These are phyloP conservation scores for Pollenia amentaria DNA, from an alignment of 2,888 invertebrate genomes.

Conservation along the genomic window DNA sequence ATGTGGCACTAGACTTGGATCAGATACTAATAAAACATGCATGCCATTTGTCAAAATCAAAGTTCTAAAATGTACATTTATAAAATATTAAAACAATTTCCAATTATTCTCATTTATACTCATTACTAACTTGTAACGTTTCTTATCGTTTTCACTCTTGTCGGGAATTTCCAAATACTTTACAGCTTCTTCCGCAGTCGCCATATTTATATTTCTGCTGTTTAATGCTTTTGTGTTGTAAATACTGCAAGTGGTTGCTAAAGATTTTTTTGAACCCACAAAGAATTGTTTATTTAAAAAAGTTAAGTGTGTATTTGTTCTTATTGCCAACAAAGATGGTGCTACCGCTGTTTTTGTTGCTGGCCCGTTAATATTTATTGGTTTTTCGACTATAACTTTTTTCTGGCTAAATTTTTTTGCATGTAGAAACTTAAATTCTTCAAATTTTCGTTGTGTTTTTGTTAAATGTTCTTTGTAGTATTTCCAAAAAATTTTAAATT, in stretches of 20 bases:
- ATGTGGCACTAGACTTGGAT: slow-evolving; percentile 85
- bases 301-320: not conserved
- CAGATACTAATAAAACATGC: slow-evolving; percentile 90
- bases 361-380: not conserved
- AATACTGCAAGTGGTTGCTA: not conserved
- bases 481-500: not conserved
- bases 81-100: not conserved
- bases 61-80: slow-evolving; percentile 84
- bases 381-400: slow-evolving; percentile 2
- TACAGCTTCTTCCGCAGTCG: slow-evolving; percentile 73
- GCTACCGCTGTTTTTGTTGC: not conserved
- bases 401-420: not conserved
- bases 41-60: slow-evolving; percentile 89
- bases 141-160: slow-evolving; percentile 91
- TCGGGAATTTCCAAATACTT: slow-evolving; percentile 86
- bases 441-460: not conserved
- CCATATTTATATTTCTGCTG: slow-evolving; percentile 36
- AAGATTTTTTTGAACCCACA: slow-evolving; percentile 2
- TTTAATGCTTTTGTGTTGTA: not conserved
- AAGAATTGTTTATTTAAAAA: slow-evolving; percentile 1
- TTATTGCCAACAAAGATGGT: not conserved
- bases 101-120: not conserved
- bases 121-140: slow-evolving; percentile 89
- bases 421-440: not conserved
- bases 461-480: not conserved